Base-by-base conservation (phyloP, 1,140 invertebrate genomes). In the Gonatopus flavifemur region DNA sequence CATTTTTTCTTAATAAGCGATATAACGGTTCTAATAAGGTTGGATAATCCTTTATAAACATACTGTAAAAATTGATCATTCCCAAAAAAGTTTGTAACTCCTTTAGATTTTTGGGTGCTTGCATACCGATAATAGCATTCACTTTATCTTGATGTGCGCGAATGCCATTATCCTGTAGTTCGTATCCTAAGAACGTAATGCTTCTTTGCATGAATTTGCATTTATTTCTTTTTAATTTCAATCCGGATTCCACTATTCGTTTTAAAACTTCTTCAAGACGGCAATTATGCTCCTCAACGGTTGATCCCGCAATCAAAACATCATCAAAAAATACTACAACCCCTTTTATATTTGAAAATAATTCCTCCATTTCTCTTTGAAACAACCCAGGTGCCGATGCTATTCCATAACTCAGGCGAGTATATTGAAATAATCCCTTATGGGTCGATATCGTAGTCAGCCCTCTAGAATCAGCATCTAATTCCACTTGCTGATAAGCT, bases 371-470 rank as follows among this genome's bases (percentile, higher is more conserved):
- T 30, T 42, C 39, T 12, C 39, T 10, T 16, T 49, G 39, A 30
- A 30, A 42, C 2, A 49, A 28, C 0, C 30, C 24, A 0, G 28
- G 37, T 1, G n/a, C 37, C 0, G 37, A 19, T 0, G 47, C 30
- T 4, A 49, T 36, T 0, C 39, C 47, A 20, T 44, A 55, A 25
- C 28, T 19, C 9, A 53, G 13, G 3, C 47, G 21, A 1, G 33
- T 49, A 1, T 24, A 43, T 36, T 33, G 28, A 22, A 41, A 56
- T 9, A 59, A 36, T 5, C 53, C 53, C 16, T 41, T 52, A 10
- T 55, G 51, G 1, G 54, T 59, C 33, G 28, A 48, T 7, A 58
- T 32, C 0, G 48, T 55, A 22, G 55, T 5, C 3, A 48, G n/a
- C 8, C 44, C 25, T 6, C 10, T 18, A 9, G 35, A 24, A 6